Percentiles rank a stretch among this genome's conserved stretches.
Evolutionary conservation across 2,888 invertebrate species (phyloP).

Genomic region (Caprella mutica): DNA sequence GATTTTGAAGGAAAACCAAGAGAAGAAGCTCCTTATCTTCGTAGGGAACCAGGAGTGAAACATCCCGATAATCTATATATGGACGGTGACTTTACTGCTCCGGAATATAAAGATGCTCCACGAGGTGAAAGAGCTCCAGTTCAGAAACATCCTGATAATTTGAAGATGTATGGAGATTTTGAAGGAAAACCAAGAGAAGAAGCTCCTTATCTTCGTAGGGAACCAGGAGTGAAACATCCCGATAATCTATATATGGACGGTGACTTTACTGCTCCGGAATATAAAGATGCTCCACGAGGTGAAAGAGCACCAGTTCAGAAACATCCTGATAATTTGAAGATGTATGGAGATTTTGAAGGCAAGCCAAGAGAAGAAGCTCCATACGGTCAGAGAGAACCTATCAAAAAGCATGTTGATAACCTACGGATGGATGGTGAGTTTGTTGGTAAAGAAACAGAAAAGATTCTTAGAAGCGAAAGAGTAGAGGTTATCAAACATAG

Average conservation of each 20-base stretch:
- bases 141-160: slow-evolving; percentile 51
- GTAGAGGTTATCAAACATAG: slow-evolving; percentile 39
- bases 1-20: slow-evolving; percentile 27
- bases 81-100: slow-evolving; percentile 39
- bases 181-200: slow-evolving; percentile 8
- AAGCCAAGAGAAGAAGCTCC: slow-evolving; percentile 7
- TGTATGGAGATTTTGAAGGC: slow-evolving; percentile 38
- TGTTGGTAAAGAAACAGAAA: neutral
- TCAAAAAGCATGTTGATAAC: slow-evolving; percentile 23
- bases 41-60: slow-evolving; percentile 37
- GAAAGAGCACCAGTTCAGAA: slow-evolving; percentile 19
- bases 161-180: slow-evolving; percentile 43
- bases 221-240: slow-evolving; percentile 34
- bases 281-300: slow-evolving; percentile 33
- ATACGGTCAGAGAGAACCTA: slow-evolving; percentile 23
- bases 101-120: slow-evolving; percentile 39
- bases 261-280: slow-evolving; percentile 37
- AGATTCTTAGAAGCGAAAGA: slow-evolving; percentile 8
- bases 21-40: slow-evolving; percentile 41
- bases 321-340: slow-evolving; percentile 30
- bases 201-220: slow-evolving; percentile 38
- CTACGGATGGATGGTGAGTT: slow-evolving; percentile 19
- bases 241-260: slow-evolving; percentile 37
- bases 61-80: slow-evolving; percentile 38
- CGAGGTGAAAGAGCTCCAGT: slow-evolving; percentile 42